Evolutionary conservation across 2,113 vertebrate genomes (phyloP).

Genomic region (Catharus minimus): DNA sequence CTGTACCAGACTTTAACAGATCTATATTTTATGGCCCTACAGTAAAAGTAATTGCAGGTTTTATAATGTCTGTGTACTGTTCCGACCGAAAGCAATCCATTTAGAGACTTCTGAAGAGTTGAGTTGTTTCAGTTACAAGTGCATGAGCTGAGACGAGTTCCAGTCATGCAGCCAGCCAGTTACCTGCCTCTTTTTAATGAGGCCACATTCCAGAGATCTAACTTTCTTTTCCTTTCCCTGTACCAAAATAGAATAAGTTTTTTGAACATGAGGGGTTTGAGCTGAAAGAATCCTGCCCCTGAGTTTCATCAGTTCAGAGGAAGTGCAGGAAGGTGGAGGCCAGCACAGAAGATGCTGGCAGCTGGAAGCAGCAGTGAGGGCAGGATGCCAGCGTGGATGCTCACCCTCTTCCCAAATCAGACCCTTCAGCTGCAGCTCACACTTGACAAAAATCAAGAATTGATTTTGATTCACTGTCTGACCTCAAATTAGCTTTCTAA

Average conservation of each 20-base stretch:
- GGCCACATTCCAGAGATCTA: not conserved
- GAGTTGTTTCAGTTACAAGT: conserved; percentile 40
- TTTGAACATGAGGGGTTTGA: not conserved
- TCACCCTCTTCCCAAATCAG: not conserved
- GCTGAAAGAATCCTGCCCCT: not conserved
- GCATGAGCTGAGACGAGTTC: not conserved
- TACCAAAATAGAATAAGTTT: not conserved
- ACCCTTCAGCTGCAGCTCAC: not conserved
- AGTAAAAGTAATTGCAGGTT: conserved; percentile 70
- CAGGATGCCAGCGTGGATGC: fast-evolving
- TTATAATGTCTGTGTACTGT: conserved; percentile 48
- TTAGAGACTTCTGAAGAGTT: conserved; percentile 56
- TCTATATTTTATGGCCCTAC: conserved; percentile 71
- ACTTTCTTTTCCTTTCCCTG: not conserved
- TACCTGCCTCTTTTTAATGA: conserved; percentile 34
- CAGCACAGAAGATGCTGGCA: not conserved
- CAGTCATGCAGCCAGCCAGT: not conserved
- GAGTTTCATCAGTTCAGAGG: not conserved
- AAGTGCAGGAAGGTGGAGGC: not conserved
- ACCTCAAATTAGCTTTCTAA: conserved; percentile 45
- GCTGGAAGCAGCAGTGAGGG: not conserved
- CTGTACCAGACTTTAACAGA: conserved; percentile 65
- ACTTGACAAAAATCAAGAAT: conserved; percentile 18
- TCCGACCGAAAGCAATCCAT: conserved; percentile 65
- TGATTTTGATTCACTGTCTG: conserved; percentile 9